Conservation (phyloP, 2,113 vertebrate genomes). For the Ivindomyrus marchei region DNA sequence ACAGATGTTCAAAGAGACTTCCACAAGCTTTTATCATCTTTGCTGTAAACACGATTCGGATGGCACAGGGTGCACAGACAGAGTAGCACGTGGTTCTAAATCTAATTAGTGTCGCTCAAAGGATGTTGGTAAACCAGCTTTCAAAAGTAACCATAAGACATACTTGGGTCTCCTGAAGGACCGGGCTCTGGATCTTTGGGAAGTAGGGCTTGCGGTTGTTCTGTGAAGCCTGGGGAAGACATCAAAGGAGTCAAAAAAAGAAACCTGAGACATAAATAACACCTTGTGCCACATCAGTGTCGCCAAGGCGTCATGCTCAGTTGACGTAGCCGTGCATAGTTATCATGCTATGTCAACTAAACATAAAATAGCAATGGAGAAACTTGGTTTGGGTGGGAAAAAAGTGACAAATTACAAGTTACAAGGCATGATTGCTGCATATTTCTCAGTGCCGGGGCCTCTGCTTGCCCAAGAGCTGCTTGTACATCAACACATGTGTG, state of each 20-base stretch:
- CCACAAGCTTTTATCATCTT: neutral
- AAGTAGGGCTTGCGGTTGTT: constrained; percentile 62
- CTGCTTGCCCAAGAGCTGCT: neutral
- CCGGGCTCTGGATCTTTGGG: constrained; percentile 57
- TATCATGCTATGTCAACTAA: neutral
- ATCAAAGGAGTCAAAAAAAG: neutral
- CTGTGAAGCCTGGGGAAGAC: constrained; percentile 62
- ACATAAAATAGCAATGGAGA: neutral
- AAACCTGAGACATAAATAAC: neutral
- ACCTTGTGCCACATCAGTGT: neutral
- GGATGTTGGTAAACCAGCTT: neutral
- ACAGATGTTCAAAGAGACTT: neutral
- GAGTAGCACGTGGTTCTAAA: neutral
- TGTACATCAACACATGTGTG: neutral
- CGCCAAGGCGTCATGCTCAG: neutral
- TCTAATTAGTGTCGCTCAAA: neutral
- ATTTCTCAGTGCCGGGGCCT: neutral
- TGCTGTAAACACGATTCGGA: neutral
- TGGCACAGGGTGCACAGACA: neutral
- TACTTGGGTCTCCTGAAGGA: constrained; percentile 82
- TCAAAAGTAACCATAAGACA: constrained; percentile 52
- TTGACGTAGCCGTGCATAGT: neutral
- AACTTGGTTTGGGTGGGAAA: neutral
- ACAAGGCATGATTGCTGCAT: neutral
- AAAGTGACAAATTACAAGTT: neutral